Base-by-base conservation (phyloP, 2,113 vertebrate species). In the Thryonomys swinderianus region DNA sequence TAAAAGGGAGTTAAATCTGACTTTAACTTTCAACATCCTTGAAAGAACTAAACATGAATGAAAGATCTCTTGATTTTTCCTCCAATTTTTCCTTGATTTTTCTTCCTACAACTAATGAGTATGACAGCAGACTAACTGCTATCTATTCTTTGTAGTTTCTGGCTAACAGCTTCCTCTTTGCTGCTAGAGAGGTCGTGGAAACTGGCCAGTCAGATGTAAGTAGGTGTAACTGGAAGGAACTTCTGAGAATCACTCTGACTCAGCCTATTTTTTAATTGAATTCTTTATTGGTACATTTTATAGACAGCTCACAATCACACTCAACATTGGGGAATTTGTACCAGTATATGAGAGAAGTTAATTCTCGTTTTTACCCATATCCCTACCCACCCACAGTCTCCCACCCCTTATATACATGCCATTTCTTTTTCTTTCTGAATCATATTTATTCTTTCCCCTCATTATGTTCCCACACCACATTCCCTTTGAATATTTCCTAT, bases 1-100 rank as follows among this genome's bases (percentile, higher is more conserved):
- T 67, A 30, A 37, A 81, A 90, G 76, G 45, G 48, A 92, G 30
- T 93, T 76, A 85, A 61, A n/a, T 69, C 51, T 81, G 67, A 51
- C 66, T 91, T 79, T 90, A 95, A 89, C 95, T 45, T 27, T 40
- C 11, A 20, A 32, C 32, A 51, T 73, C n/a, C 32, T 85, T 90
- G 59, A 67, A 78, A 96, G 45, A 93, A 78, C 71, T 85, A 67
- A 96, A 67, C n/a, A 69, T 83, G 45, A 89, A 89, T 51, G 53
- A 93, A 96, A 53, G 42, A 83, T 2, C 11, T 74, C 79, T 84
- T 78, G 53, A 81, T 78, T 34, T 85, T 73, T 57, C 40, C 55
- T n/a, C n/a, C n/a, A n/a, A n/a, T n/a, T n/a, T n/a, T 66, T 91
- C 51, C 45, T 34, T 79, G 92, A 92, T n/a, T n/a, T n/a, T n/a